These are phyloP conservation scores for Tonatia bakeri DNA, from an alignment of 2,113 vertebrate species.

Conservation along the genomic window DNA sequence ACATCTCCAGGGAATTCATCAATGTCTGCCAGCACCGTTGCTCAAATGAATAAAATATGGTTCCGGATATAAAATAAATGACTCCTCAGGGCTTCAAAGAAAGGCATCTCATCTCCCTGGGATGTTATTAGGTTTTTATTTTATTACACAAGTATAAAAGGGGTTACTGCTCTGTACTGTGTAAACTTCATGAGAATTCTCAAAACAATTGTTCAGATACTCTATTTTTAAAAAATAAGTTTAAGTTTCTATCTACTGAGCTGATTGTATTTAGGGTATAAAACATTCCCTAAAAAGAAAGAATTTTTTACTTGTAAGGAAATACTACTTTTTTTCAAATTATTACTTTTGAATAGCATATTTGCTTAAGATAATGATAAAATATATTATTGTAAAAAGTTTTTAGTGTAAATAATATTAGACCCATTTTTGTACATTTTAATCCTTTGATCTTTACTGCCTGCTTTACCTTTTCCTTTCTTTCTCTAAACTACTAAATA, in stretches of 20 bases:
- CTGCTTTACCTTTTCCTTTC: neutral
- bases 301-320: neutral
- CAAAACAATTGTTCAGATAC: neutral
- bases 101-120: neutral
- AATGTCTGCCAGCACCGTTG: neutral
- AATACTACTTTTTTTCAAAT: neutral
- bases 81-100: neutral
- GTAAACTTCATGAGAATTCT: neutral
- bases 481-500: neutral
- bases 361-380: neutral
- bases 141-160: neutral
- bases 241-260: neutral
- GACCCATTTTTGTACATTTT: neutral
- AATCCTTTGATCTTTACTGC: neutral
- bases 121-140: neutral
- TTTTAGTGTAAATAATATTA: slow-evolving; percentile 2
- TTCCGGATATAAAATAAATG: slow-evolving; percentile 7
- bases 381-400: neutral
- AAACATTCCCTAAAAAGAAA: neutral
- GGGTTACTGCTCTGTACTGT: neutral
- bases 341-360: neutral
- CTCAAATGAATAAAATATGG: neutral
- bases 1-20: neutral
- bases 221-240: neutral
- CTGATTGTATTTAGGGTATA: neutral